Conservation (phyloP, 2,113 vertebrate species). For the Protobothrops flavoviridis region DNA sequence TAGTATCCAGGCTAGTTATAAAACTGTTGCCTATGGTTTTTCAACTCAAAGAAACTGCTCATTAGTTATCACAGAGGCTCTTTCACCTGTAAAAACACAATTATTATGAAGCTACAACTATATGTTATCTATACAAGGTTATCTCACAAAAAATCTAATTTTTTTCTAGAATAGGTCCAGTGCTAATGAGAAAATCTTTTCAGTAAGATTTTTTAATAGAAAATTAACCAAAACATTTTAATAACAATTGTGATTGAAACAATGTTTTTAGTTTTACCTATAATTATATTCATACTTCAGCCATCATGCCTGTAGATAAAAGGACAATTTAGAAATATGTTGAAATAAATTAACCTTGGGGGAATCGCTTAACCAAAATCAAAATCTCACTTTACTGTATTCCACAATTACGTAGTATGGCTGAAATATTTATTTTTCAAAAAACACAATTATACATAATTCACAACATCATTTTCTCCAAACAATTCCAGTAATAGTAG, state of each 20-base stretch:
- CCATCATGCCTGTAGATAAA: neutral
- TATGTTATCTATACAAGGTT: too few relatives aligned
- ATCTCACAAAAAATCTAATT: neutral
- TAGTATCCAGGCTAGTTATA: neutral
- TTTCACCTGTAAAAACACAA: neutral
- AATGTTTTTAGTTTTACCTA: neutral
- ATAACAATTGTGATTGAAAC: neutral
- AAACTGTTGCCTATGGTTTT: neutral
- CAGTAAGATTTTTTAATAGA: neutral
- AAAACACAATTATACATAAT: neutral
- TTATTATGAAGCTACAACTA: neutral
- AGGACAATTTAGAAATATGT: neutral
- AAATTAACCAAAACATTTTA: neutral
- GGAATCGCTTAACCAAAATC: accelerated
- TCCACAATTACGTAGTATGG: neutral
- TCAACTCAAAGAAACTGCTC: neutral
- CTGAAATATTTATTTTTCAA: neutral
- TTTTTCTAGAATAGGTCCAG: neutral
- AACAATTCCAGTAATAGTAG: neutral
- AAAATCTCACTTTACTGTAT: accelerated
- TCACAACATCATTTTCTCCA: neutral
- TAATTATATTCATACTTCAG: neutral
- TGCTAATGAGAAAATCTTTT: neutral
- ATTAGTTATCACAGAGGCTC: neutral
- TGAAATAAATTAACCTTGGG: neutral